Evolutionary conservation across 2,113 vertebrate species (phyloP), one percentile per base, ranked within the genome.

Genomic region (Muntiacus muntjak): DNA sequence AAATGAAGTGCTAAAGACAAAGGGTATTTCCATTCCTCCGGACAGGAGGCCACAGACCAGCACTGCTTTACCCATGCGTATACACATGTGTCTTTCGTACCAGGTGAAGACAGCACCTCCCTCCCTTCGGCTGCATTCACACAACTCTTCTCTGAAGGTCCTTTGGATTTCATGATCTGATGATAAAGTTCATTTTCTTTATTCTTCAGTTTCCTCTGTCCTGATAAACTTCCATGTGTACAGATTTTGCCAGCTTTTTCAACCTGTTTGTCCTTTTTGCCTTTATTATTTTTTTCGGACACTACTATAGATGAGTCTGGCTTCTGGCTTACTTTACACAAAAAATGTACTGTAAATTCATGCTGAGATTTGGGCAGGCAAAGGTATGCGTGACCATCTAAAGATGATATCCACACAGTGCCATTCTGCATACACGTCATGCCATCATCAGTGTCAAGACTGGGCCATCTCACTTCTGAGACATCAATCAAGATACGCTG

Each of bases 261-360:
- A 90, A 9, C 6, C 7, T 62, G 58, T 87, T 97, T 87, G 15
- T 95, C 74, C 82, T 94, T 96, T 84, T 84, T 0, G 0, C 71
- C 91, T 94, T 93, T 91, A 92, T 45, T 74, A 78, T 9, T 94
- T 79, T 94, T 98, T 87, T 95, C 79, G 85, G 95, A 97, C 33
- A 94, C 58, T 25, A 0, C 0, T 50, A 36, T 28, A 52, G 95
- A 95, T 28, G 67, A 81, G 19, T 89, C 79, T 76, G 91, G 64
- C 58, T 93, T 87, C 67, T 98, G 98, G 97, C 99, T 99, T 81
- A 99, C 98, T 97, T 98, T 99, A 98, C 99, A 99, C 14, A 98
- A 98, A 98, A 99, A 99, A 87, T 99, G 96, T 5, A 99, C 99
- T 2, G 98, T 98, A 98, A 99, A 99, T 74, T 99, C 99, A 92